phyloP scores from a whole-genome alignment of 1,140 invertebrate genomes.

The Drosophila takahashii region DNA sequence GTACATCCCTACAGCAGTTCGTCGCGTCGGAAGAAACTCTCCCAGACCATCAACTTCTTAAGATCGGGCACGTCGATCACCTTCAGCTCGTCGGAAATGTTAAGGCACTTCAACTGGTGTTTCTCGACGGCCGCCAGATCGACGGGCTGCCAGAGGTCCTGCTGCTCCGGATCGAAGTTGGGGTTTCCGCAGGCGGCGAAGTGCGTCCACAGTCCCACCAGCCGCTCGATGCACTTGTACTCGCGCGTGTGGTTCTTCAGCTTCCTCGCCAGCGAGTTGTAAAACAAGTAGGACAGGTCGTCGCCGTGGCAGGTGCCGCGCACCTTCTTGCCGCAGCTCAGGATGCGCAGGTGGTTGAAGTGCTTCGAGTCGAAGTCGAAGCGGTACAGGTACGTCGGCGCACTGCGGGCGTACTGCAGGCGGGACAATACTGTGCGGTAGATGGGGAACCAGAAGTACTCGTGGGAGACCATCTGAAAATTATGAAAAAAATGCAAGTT shows the following conservation, averaged over 20 bases:
- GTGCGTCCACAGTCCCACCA: conserved; percentile 84
- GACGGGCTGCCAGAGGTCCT: conserved; percentile 73
- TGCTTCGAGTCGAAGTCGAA: conserved; percentile 85
- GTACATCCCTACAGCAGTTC: conserved; percentile 61
- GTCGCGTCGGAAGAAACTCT: conserved; percentile 77
- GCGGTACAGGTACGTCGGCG: conserved; percentile 85
- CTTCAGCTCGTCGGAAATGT: conserved; percentile 85
- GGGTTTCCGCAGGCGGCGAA: conserved; percentile 84
- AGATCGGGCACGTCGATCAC: conserved; percentile 84
- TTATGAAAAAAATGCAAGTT: neutral
- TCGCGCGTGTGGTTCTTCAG: conserved; percentile 80
- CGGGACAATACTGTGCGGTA: conserved; percentile 84
- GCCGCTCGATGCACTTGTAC: conserved; percentile 82
- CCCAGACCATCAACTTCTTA: conserved; percentile 85
- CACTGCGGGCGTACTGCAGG: conserved; percentile 69
- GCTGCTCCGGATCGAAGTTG: conserved; percentile 76
- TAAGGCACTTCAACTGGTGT: conserved; percentile 84
- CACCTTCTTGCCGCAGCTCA: conserved; percentile 83
- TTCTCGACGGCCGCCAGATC: conserved; percentile 59
- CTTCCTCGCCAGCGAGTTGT: conserved; percentile 85
- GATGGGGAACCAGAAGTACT: conserved; percentile 85
- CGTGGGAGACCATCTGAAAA: conserved; percentile 81
- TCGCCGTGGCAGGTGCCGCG: conserved; percentile 87
- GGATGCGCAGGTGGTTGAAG: conserved; percentile 82
- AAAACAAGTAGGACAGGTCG: conserved; percentile 88